Evolutionary conservation across 2,113 vertebrate genomes (phyloP).

Genomic region (Lamprologus speciosus): DNA sequence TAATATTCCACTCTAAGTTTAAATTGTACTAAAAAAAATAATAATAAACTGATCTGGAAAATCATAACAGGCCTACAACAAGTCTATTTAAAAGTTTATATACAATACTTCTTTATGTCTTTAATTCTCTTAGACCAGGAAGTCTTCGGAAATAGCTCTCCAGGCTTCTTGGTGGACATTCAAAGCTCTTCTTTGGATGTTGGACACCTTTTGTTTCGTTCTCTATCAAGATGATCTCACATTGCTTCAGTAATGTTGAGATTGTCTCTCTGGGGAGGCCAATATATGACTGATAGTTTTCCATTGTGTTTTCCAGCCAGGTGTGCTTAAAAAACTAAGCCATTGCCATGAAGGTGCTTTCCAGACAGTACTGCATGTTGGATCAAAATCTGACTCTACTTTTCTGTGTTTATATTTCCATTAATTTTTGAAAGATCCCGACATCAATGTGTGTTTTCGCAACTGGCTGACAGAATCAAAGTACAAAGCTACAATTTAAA

Average conservation of each 20-base stretch:
- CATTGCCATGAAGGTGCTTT: background rate
- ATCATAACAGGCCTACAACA: background rate
- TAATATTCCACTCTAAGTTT: background rate
- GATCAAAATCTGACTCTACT: background rate
- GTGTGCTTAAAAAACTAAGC: background rate
- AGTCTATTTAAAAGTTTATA: background rate
- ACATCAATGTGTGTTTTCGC: fast-evolving
- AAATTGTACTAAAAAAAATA: background rate
- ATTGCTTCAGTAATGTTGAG: background rate
- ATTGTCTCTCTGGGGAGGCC: fast-evolving
- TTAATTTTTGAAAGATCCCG: background rate
- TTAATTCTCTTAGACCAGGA: background rate
- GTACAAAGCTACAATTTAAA: background rate
- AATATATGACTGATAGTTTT: background rate
- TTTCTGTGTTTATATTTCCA: background rate
- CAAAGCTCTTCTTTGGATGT: background rate
- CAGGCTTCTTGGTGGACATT: background rate
- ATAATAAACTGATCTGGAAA: background rate
- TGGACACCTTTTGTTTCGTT: background rate
- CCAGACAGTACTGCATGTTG: background rate
- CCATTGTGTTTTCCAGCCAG: background rate
- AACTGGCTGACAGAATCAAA: background rate
- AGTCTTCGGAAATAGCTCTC: background rate
- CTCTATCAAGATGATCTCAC: background rate
- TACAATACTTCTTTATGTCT: background rate